Conservation (phyloP, 2,888 invertebrate species). For the Dolichopus griseipennis region DNA sequence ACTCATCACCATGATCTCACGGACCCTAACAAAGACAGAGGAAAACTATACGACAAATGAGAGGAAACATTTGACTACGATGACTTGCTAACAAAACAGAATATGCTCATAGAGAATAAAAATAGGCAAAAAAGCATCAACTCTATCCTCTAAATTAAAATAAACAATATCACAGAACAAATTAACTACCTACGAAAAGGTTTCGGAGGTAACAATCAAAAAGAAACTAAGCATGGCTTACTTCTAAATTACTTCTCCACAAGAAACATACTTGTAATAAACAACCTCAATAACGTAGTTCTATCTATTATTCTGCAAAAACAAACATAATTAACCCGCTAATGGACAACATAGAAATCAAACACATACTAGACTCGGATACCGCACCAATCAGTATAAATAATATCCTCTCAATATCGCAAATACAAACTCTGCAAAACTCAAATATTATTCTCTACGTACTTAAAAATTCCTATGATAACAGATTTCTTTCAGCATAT, state of each 20-base stretch:
- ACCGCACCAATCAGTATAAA: no score
- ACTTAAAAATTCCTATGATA: constrained; percentile 10
- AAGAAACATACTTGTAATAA: constrained; percentile 12
- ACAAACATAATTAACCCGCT: no score
- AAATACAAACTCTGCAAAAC: no score
- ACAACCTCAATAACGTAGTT: constrained; percentile 11
- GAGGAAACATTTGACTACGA: constrained; percentile 29
- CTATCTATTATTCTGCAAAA: constrained; percentile 13
- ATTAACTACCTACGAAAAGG: constrained; percentile 5
- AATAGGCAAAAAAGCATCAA: constrained; percentile 10
- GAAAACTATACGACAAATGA: constrained; percentile 28
- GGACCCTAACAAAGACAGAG: constrained; percentile 11
- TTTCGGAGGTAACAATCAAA: no score
- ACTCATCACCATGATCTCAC: neutral
- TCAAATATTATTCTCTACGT: no score
- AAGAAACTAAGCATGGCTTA: neutral
- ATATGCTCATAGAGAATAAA: constrained; percentile 11
- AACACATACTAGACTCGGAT: no score
- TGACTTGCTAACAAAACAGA: constrained; percentile 11
- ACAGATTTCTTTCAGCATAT: neutral
- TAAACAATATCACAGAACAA: neutral
- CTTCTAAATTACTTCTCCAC: neutral
- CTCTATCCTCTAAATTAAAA: neutral
- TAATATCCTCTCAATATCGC: no score
- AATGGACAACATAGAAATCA: no score